Evolutionary conservation across 2,888 invertebrate genomes (phyloP), one percentile per base, ranked within the genome.

Genomic region (Hemicrepidius hirtus): DNA sequence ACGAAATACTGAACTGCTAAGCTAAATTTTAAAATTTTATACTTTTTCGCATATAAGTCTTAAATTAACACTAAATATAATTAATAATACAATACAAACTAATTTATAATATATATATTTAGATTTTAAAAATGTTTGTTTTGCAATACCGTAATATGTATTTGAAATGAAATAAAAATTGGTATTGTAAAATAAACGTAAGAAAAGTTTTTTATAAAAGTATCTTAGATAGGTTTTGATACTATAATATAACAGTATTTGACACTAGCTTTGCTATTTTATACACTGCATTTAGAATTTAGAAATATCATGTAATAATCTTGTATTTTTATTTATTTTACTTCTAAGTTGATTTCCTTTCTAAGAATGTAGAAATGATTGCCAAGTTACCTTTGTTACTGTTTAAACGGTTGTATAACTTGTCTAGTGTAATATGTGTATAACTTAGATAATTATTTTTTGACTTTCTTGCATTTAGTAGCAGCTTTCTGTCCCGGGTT

Each of bases 231-330:
- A 71, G 55, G 72, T 80, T 81, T 80, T 80, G 75, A 78, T 78
- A 76, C 76, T 78, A 74, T 75, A 70, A 75, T 71, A 53, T 74
- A 71, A 76, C 76, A 79, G 77, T 78, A 78, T 77, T 71, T 77
- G 71, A 75, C 75, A 76, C 71, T 75, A 73, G 76, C 75, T 76
- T 76, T 76, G 76, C 75, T 77, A 78, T 79, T 78, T 75, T 78
- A 78, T 74, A 75, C 77, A 75, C 75, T 64, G 71, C 73, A 73
- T 75, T 75, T 71, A 69, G 69, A 60, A 49, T 44, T 60, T 44
- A 68, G 68, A 41, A 44, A 35, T 65, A 50, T 18, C 44, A 66
- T 71, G 41, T 65, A 40, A 53, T 32, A 60, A 67, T 67, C 62
- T 32, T 67, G 62, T 68, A 60, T 68, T 68, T 67, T 50, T 68